Evolutionary conservation across 2,888 invertebrate genomes (phyloP), one percentile per base, ranked within the genome.

Genomic region (Altica lythri): DNA sequence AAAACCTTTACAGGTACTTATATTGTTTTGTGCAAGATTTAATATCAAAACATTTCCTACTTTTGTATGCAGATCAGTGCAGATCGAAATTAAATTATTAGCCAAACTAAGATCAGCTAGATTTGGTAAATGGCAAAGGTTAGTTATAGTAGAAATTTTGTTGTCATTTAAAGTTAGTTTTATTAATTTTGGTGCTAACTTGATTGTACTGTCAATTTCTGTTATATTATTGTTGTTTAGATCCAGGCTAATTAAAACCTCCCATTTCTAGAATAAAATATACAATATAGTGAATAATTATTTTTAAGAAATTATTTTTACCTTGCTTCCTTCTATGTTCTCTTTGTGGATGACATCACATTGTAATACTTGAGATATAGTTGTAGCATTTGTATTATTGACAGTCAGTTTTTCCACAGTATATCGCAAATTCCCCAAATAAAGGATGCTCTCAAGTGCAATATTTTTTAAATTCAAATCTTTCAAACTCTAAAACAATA

Each of bases 1-100:
- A 65, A 94, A 86, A 1, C 90, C 90, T 55, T 80, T 78, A 0
- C 93, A 76, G 0, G 84, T 81, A 13, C 80, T 81, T 2, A 97
- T 83, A 69, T 84, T 83, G 76, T 97, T 97, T 65, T 92, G 89
- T 0, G 92, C 88, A 42, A 98, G 75, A 72, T 92, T 88, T 43
- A 98, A 82, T 52, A 83, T 85, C n/a, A 88, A 85, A 37, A 97
- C 83, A 75, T 95, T 95, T 4, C 95, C 95, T 53, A 97, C 82
- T 74, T 89, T 89, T 3, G 86, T 84, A 73, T 95, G 90, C 77
- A 95, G 84, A 71, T 89, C 84, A 19, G 86, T 83, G 61, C 93
- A 86, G 2, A 83, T 73, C 0, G 79, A 74, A 64, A 92, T 88
- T 35, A 84, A 79, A 78, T 95, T 96, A 69, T 89, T 86, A 0